A percentile compares a stretch with the other conserved stretches of the same genome.
Evolutionary conservation across 2,113 vertebrate genomes (phyloP).

Genomic region (Phaethornis superciliosus): DNA sequence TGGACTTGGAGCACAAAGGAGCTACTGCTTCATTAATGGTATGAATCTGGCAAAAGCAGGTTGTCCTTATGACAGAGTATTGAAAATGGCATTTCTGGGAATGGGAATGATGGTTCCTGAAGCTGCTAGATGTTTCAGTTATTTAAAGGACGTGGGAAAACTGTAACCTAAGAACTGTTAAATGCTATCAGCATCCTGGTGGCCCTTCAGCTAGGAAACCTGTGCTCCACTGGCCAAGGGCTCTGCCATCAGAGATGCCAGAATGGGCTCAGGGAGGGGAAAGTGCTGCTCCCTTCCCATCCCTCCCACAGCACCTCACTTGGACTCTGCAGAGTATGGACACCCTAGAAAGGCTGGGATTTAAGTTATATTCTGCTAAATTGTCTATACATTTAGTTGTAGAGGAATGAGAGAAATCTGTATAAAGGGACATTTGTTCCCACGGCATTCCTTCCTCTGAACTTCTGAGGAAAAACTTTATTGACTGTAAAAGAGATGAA

Average conservation of each 20-base stretch:
- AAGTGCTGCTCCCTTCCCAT: not conserved
- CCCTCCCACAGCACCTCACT: not conserved
- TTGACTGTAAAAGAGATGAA: not conserved
- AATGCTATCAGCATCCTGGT: not conserved
- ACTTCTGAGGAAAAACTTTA: not conserved
- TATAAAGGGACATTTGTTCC: not conserved
- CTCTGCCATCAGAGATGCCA: not conserved
- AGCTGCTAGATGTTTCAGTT: not conserved
- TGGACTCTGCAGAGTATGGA: not conserved
- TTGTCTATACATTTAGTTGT: not conserved
- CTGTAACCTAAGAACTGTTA: not conserved
- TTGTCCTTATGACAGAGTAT: not conserved
- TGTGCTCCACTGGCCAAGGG: not conserved
- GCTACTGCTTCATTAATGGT: not conserved
- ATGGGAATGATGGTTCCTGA: not conserved
- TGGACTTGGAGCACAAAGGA: not conserved
- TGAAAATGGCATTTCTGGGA: not conserved
- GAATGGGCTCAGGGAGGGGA: not conserved
- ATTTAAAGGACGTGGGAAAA: slow-evolving; percentile 2
- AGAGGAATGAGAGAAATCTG: not conserved
- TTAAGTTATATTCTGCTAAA: not conserved
- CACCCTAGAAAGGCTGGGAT: not conserved
- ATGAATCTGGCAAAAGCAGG: not conserved
- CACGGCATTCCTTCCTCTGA: not conserved
- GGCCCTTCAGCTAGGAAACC: not conserved